Evolutionary conservation across 2,113 vertebrate genomes (phyloP).

Genomic region (Suricata suricatta): DNA sequence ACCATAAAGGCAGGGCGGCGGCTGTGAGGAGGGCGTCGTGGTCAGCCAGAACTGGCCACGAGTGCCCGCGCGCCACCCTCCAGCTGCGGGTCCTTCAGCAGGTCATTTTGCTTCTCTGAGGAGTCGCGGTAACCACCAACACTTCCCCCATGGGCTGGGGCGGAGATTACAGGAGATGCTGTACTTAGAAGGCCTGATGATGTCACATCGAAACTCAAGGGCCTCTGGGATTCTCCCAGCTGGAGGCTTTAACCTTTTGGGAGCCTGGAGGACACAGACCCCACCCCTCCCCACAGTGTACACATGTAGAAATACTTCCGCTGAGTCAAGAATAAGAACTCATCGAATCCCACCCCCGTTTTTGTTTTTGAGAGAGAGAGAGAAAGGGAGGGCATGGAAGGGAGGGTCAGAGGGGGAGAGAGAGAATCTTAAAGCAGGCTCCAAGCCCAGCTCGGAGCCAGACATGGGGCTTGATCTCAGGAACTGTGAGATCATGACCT

Average conservation of each 20-base stretch:
- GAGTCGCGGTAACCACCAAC: rapidly evolving
- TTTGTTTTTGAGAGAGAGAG: no score
- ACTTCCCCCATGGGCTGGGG: not conserved
- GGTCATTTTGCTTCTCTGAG: not conserved
- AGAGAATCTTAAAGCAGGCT: no score
- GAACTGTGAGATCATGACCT: no score
- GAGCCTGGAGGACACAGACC: not conserved
- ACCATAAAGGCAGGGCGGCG: no score
- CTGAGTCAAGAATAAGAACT: not conserved
- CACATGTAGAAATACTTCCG: not conserved
- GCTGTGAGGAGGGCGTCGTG: rapidly evolving
- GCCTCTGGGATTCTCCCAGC: not conserved
- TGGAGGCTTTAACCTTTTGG: not conserved
- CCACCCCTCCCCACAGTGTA: not conserved
- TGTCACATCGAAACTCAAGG: not conserved
- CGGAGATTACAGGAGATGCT: not conserved
- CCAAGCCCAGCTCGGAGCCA: no score
- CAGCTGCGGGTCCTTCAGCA: not conserved
- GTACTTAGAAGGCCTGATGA: not conserved
- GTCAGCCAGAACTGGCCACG: rapidly evolving
- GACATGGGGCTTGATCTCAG: no score
- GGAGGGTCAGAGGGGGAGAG: no score
- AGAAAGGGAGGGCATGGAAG: no score
- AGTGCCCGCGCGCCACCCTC: rapidly evolving
- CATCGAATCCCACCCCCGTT: not conserved